These are phyloP conservation scores for Eonycteris spelaea DNA, from an alignment of 2,113 vertebrate species.

Conservation along the genomic window DNA sequence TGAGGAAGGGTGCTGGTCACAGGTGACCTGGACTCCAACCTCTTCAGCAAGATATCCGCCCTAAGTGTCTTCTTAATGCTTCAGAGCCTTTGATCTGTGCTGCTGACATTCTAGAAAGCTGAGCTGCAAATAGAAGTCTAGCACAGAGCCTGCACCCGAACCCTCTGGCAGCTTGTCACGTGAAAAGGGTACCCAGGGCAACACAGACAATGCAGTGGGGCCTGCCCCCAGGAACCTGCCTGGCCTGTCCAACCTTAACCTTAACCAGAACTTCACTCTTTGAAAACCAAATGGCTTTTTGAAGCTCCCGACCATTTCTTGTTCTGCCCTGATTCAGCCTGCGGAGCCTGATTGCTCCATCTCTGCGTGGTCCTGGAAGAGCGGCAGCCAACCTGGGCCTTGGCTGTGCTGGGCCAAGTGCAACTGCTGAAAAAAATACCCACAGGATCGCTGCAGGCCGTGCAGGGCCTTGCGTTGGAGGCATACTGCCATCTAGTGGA, in stretches of 20 bases:
- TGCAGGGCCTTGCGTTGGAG: neutral
- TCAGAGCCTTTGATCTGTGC: neutral
- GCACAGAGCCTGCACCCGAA: neutral
- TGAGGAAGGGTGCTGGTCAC: neutral
- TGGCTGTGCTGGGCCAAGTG: constrained; percentile 86
- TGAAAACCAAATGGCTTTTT: constrained; percentile 24
- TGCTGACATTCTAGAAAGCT: neutral
- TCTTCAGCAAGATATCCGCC: accelerated
- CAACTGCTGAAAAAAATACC: constrained; percentile 80
- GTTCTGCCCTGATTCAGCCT: constrained; percentile 76
- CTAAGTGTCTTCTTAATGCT: neutral
- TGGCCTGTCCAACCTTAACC: neutral
- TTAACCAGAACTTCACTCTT: neutral
- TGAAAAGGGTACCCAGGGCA: neutral
- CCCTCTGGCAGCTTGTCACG: neutral
- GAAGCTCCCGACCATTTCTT: neutral
- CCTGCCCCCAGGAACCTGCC: neutral
- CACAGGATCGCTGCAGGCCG: constrained; percentile 76
- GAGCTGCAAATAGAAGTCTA: neutral
- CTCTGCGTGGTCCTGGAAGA: constrained; percentile 76
- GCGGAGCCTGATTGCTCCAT: constrained; percentile 89
- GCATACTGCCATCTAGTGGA: constrained; percentile 72
- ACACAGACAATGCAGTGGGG: accelerated
- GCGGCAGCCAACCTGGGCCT: constrained; percentile 85
- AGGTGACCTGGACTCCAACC: neutral